phyloP scores from a whole-genome alignment of 2,888 invertebrate species.

The Philaethria dido region DNA sequence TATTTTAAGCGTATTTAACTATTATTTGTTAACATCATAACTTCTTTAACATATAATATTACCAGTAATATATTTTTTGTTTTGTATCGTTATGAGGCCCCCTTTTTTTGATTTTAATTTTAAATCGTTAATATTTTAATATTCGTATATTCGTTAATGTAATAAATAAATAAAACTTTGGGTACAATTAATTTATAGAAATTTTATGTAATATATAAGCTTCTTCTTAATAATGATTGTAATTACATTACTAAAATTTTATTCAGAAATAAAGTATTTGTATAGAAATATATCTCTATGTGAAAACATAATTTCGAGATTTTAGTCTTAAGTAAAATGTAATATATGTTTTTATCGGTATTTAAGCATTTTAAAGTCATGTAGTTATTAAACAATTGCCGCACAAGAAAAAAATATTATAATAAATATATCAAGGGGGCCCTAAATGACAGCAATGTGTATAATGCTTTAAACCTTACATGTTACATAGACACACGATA shows the following conservation, averaged over 20 bases:
- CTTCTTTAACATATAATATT: neutral
- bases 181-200: neutral
- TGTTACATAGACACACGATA: slow-evolving; percentile 14
- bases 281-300: too few relatives aligned
- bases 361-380: neutral
- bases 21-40: neutral
- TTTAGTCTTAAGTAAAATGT: too few relatives aligned
- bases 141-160: too few relatives aligned
- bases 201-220: neutral
- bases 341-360: too few relatives aligned
- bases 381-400: neutral
- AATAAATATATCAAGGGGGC: neutral
- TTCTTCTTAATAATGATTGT: neutral
- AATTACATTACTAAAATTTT: neutral
- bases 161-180: neutral
- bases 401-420: neutral
- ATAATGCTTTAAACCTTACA: neutral
- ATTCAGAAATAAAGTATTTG: neutral
- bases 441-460: slow-evolving; percentile 2
- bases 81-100: slow-evolving; percentile 10
- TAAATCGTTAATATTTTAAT: neutral
- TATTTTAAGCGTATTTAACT: neutral
- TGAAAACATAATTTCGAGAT: too few relatives aligned
- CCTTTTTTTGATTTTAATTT: slow-evolving; percentile 11
- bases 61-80: neutral